Percentiles rank a stretch among this genome's conserved stretches.
phyloP scores from a whole-genome alignment of 2,888 invertebrate species.

The Caenorhabditis panamensis region DNA sequence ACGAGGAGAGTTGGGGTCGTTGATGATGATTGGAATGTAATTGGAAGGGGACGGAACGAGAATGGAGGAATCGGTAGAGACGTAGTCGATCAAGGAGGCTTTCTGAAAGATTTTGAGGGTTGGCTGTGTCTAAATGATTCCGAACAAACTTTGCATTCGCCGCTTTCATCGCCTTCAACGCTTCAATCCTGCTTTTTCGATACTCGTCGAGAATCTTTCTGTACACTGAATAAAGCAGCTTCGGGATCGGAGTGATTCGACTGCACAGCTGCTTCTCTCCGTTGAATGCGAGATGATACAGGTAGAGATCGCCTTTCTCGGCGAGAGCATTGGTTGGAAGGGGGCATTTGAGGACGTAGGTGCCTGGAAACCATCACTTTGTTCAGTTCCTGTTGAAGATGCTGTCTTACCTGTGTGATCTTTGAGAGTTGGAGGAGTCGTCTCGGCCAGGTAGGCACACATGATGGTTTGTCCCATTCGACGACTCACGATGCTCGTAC shows the following conservation, averaged over 20 bases:
- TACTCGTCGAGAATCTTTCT: constrained; percentile 44
- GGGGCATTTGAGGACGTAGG: constrained; percentile 17
- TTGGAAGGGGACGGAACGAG: background rate
- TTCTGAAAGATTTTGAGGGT: too few species aligned
- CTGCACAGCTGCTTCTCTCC: constrained; percentile 16
- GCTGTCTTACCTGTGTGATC: constrained; percentile 61
- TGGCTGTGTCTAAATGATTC: too few species aligned
- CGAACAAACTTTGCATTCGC: background rate
- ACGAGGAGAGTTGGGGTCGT: background rate
- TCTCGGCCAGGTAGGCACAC: constrained; percentile 39
- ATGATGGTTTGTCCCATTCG: constrained; percentile 48
- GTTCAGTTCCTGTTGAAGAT: too few species aligned
- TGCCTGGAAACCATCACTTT: too few species aligned
- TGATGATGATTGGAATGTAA: constrained; percentile 8
- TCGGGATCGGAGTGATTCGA: constrained; percentile 55
- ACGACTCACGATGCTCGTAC: constrained; percentile 36
- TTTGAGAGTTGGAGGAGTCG: constrained; percentile 19
- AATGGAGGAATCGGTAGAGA: background rate
- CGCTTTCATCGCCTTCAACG: constrained; percentile 19
- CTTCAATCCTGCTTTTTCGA: constrained; percentile 29
- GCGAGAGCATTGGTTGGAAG: constrained; percentile 9
- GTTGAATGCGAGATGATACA: constrained; percentile 43
- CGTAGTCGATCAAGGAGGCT: background rate
- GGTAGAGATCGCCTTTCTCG: constrained; percentile 41
- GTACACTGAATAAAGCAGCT: constrained; percentile 45